phyloP scores from a whole-genome alignment of 2,888 invertebrate species.

The Prosopocoilus inquinatus region DNA sequence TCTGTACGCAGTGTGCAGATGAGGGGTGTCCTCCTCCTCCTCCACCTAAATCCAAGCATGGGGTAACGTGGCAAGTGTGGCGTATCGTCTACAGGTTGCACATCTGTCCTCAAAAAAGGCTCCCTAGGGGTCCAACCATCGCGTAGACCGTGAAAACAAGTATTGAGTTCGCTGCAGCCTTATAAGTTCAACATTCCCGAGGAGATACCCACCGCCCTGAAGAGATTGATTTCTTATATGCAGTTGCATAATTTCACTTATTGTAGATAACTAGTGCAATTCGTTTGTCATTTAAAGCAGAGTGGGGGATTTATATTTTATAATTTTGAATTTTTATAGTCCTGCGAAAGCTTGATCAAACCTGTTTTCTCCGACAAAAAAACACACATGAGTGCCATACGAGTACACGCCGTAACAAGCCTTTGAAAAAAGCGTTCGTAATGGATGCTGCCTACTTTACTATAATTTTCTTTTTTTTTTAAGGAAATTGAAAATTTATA shows the following conservation, averaged over 20 bases:
- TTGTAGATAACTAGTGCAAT: no score
- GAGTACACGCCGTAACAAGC: background rate
- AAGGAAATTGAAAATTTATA: no score
- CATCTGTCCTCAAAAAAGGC: slow-evolving; percentile 29
- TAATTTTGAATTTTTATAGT: no score
- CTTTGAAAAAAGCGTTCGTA: background rate
- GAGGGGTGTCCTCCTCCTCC: slow-evolving; percentile 18
- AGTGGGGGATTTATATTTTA: no score
- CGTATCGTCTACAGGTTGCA: slow-evolving; percentile 29
- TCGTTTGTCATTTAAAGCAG: no score
- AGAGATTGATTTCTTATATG: no score
- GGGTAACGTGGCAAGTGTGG: slow-evolving; percentile 25
- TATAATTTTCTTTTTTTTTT: no score
- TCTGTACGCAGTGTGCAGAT: background rate
- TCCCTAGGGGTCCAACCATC: slow-evolving; percentile 24
- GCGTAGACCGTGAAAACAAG: slow-evolving; percentile 19
- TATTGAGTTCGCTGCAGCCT: slow-evolving; percentile 14
- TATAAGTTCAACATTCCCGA: slow-evolving; percentile 5
- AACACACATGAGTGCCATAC: background rate
- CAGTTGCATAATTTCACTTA: no score
- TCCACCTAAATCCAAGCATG: slow-evolving; percentile 22
- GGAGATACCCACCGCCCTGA: background rate
- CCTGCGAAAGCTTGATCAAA: background rate
- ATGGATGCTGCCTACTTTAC: background rate
- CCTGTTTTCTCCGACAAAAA: background rate